Evolutionary conservation across 2,113 vertebrate species (phyloP), one percentile per base, ranked within the genome.

Genomic region (Corynorhinus townsendii): DNA sequence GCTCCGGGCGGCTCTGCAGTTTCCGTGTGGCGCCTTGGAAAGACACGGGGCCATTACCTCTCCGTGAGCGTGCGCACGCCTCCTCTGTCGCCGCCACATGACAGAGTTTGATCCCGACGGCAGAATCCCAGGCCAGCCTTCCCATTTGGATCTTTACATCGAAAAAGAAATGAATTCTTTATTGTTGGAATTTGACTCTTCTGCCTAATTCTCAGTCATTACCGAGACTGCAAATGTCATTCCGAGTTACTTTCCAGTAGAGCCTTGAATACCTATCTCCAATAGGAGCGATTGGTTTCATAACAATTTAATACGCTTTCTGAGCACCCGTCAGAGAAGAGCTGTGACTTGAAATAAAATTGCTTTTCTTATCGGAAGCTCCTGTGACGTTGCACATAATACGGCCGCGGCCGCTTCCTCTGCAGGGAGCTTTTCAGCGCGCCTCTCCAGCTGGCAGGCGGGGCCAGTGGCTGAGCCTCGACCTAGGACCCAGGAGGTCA

Each of bases 311-410:
- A 82, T 79, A 69, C 8, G 19, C 16, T 93, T 72, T 90, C 69
- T 38, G 79, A 89, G 85, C 17, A 26, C 91, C 83, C 72, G 84
- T 96, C 84, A 93, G 76, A 90, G 95, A 91, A 73, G 52, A 82
- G 43, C 45, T 88, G 64, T 87, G 93, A 94, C 75, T 94, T 93
- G 64, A 87, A 82, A 54, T 95, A 90, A 97, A 96, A 93, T 93
- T 81, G 72, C 75, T 91, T 96, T 96, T 91, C 93, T 97, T 92
- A 96, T 95, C 93, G 79, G 91, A 62, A 80, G 28, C 22, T 52
- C 52, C 56, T 26, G 47, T 9, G 84, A 56, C 52, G 35, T 45
- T n/a, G 69, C 86, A n/a, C 30, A 7, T 0, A 22, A 59, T 3
- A 0, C 19, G 56, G 43, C 28, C 7, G 15, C 6, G 19, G 40